phyloP scores from a whole-genome alignment of 1,140 invertebrate genomes.

The Protaetia brevitarsis region DNA sequence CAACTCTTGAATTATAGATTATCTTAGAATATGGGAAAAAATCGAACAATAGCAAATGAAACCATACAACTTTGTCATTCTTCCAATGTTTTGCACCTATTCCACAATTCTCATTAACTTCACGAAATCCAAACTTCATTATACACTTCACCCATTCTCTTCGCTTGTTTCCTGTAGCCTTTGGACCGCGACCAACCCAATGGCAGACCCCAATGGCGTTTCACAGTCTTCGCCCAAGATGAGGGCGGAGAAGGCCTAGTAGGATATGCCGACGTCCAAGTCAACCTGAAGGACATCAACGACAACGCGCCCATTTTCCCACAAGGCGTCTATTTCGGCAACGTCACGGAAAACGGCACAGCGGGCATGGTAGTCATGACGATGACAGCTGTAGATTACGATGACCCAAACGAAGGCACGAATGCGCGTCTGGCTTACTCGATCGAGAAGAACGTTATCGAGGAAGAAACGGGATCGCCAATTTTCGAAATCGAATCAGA shows the following conservation, averaged over 20 bases:
- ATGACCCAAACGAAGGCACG: slow-evolving; percentile 92
- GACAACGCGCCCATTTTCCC: slow-evolving; percentile 97
- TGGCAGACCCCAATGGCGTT: slow-evolving; percentile 94
- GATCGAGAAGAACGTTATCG: slow-evolving; percentile 96
- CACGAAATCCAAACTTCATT: too few relatives aligned
- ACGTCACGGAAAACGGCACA: slow-evolving; percentile 93
- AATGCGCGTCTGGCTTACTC: slow-evolving; percentile 90
- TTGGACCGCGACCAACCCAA: slow-evolving; percentile 95
- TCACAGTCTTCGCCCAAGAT: slow-evolving; percentile 97
- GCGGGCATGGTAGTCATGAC: slow-evolving; percentile 98
- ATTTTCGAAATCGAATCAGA: slow-evolving; percentile 95
- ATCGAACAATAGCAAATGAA: too few relatives aligned
- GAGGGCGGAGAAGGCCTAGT: slow-evolving; percentile 93
- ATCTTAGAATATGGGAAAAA: too few relatives aligned
- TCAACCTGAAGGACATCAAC: slow-evolving; percentile 96
- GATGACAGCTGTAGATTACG: slow-evolving; percentile 95
- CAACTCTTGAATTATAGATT: too few relatives aligned
- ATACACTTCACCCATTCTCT: too few relatives aligned
- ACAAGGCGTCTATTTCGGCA: slow-evolving; percentile 88
- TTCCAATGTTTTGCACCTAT: too few relatives aligned
- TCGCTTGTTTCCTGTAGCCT: slow-evolving; percentile 66
- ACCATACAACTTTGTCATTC: too few relatives aligned
- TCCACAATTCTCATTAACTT: too few relatives aligned
- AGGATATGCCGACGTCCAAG: slow-evolving; percentile 97
- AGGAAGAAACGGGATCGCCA: slow-evolving; percentile 89